phyloP scores from a whole-genome alignment of 2,888 invertebrate species.

The Volucella inanis region DNA sequence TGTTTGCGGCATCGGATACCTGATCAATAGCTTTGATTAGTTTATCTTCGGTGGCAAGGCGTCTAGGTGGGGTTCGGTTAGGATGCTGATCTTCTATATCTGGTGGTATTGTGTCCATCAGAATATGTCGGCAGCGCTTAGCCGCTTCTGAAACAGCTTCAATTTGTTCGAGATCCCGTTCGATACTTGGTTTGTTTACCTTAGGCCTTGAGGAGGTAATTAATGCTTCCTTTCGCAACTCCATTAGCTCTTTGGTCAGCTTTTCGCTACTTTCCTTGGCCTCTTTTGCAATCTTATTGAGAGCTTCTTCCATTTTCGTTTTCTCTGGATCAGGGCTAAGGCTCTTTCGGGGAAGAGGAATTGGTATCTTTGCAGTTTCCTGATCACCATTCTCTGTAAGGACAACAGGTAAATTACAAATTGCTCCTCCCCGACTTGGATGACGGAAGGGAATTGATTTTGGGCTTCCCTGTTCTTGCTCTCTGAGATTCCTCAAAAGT shows the following conservation, averaged over 20 bases:
- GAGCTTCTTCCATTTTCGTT: slow-evolving; percentile 87
- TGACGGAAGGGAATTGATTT: slow-evolving; percentile 79
- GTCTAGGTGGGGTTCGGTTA: slow-evolving; percentile 75
- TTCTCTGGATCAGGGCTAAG: slow-evolving; percentile 84
- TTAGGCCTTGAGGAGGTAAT: slow-evolving; percentile 79
- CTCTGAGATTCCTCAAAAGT: slow-evolving; percentile 79
- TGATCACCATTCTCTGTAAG: slow-evolving; percentile 76
- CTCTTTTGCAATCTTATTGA: slow-evolving; percentile 89
- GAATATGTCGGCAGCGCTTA: slow-evolving; percentile 83
- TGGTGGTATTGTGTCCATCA: slow-evolving; percentile 82
- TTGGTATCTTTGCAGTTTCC: slow-evolving; percentile 83
- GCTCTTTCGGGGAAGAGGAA: slow-evolving; percentile 84
- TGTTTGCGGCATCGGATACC: slow-evolving; percentile 82
- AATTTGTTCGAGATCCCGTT: slow-evolving; percentile 82
- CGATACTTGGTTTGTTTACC: slow-evolving; percentile 78
- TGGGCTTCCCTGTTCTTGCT: slow-evolving; percentile 78
- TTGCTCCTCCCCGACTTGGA: slow-evolving; percentile 82
- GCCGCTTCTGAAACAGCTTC: slow-evolving; percentile 84
- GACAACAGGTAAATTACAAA: slow-evolving; percentile 81
- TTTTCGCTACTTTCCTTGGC: slow-evolving; percentile 90
- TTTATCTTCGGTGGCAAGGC: slow-evolving; percentile 80
- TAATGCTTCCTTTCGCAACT: slow-evolving; percentile 83
- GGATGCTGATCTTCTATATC: slow-evolving; percentile 23
- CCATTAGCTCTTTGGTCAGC: slow-evolving; percentile 87
- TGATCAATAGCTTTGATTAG: slow-evolving; percentile 81